Percentiles rank a stretch among this genome's conserved stretches.
Evolutionary conservation across 2,797 vertebrate genomes (phyloP).

Genomic region (Notamacropus eugenii): DNA sequence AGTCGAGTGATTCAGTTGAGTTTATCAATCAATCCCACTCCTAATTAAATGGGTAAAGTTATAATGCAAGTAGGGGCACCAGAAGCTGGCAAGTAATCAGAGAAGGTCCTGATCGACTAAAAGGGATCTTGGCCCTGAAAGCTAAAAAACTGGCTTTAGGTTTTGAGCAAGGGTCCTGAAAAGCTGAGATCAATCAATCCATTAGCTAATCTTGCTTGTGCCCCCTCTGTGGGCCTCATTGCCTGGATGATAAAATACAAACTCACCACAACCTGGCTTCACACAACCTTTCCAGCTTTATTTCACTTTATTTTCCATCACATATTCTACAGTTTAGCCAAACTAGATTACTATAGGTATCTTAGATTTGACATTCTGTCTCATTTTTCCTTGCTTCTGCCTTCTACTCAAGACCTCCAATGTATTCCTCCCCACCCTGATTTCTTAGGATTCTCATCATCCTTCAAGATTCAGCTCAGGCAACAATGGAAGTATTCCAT

Average conservation of each 20-base stretch:
- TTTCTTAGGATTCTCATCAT: neutral
- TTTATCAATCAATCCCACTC: neutral
- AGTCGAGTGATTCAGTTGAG: neutral
- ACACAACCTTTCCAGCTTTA: neutral
- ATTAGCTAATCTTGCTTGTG: neutral
- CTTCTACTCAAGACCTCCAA: neutral
- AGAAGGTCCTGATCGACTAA: neutral
- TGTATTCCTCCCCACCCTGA: neutral
- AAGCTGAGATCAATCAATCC: neutral
- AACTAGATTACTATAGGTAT: too few species aligned
- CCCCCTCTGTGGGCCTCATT: neutral
- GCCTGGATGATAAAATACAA: neutral
- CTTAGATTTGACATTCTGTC: neutral
- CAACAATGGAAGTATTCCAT: neutral
- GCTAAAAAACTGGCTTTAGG: neutral
- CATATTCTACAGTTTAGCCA: neutral
- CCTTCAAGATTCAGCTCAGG: neutral
- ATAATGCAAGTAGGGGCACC: neutral
- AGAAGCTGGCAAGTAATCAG: neutral
- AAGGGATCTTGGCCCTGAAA: neutral
- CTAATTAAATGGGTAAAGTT: neutral
- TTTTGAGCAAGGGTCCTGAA: neutral
- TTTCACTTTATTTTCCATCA: neutral
- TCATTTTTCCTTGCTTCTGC: neutral
- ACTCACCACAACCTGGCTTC: neutral